phyloP scores from a whole-genome alignment of 2,888 invertebrate genomes.

The Allolobophora icterica region DNA sequence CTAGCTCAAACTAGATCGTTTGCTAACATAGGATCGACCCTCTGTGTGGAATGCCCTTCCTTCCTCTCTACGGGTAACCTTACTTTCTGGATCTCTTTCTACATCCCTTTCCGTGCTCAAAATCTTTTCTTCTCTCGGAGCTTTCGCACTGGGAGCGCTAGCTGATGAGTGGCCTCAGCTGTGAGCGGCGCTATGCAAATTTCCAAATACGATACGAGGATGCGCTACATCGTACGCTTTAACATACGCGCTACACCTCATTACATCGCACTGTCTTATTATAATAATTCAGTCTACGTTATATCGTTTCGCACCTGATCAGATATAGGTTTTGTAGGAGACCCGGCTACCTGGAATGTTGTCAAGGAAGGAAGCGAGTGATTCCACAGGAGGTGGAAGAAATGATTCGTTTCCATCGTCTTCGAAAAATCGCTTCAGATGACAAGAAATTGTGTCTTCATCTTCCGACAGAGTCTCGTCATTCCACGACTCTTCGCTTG shows the following conservation, averaged over 20 bases:
- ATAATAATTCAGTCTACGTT: neutral
- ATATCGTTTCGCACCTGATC: neutral
- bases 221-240: neutral
- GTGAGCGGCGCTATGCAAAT: too few species aligned
- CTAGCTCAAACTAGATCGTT: too few species aligned
- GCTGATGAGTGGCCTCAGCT: too few species aligned
- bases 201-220: too few species aligned
- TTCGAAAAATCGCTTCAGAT: neutral
- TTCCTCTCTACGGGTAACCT: too few species aligned
- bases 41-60: too few species aligned
- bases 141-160: too few species aligned
- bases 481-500: neutral
- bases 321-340: neutral
- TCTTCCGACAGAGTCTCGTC: neutral
- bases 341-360: constrained; percentile 17
- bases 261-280: neutral
- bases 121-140: too few species aligned
- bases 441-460: neutral
- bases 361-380: neutral
- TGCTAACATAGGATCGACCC: too few species aligned
- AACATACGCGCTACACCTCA: neutral
- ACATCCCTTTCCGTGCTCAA: too few species aligned
- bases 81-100: too few species aligned
- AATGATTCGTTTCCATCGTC: neutral
- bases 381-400: neutral